Conservation (phyloP, 2,113 vertebrate genomes). For the Sakesphorus luctuosus region DNA sequence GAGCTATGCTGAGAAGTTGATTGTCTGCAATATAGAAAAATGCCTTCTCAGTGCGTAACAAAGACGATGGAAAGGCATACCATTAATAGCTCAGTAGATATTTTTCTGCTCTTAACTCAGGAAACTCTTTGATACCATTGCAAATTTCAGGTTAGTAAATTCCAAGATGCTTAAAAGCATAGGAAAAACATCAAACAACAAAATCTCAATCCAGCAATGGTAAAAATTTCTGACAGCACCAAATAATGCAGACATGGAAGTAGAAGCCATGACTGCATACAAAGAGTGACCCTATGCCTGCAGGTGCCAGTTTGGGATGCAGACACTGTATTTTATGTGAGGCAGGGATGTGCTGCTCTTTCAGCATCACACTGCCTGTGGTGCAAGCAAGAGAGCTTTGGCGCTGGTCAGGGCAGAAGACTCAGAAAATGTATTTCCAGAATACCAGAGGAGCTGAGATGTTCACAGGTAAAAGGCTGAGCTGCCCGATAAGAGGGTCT, state of each 20-base stretch:
- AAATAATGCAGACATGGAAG: not conserved
- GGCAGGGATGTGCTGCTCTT: not conserved
- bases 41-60: conserved; percentile 13
- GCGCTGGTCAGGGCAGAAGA: not conserved
- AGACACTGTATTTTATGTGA: not conserved
- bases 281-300: not conserved
- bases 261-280: not conserved
- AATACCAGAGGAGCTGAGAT: not conserved
- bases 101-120: conserved; percentile 7
- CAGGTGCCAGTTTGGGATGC: not conserved
- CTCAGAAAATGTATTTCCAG: not conserved
- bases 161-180: not conserved
- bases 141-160: not conserved
- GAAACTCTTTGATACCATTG: not conserved
- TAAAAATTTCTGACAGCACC: not conserved
- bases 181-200: not conserved
- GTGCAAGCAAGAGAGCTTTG: not conserved
- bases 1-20: conserved; percentile 41
- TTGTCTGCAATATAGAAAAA: conserved; percentile 53
- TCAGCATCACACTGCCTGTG: not conserved
- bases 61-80: not conserved
- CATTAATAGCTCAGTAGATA: conserved; percentile 38
- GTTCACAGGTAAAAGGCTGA: not conserved
- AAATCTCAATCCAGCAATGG: not conserved
- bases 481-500: not conserved